Conservation (phyloP, 2,888 invertebrate species). For the Heteromyza rotundicornis region DNA sequence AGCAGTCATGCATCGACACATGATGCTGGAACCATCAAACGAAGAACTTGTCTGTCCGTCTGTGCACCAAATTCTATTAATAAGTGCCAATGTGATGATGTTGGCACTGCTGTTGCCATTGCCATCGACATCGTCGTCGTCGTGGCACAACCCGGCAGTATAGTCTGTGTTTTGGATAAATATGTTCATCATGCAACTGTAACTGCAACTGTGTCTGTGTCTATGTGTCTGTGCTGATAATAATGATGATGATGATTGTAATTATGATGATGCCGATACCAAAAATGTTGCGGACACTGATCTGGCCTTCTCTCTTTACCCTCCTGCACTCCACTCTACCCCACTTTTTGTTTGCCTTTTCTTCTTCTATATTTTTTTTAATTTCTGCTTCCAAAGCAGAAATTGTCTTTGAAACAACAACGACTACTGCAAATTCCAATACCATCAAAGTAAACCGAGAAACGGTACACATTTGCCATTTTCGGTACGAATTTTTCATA, state of each 20-base stretch:
- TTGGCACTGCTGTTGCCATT: not conserved
- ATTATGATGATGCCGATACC: not conserved
- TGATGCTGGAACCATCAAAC: not conserved
- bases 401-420: too few species aligned
- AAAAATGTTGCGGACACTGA: too few species aligned
- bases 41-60: not conserved
- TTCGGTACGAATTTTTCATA: too few species aligned
- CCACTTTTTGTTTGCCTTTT: too few species aligned
- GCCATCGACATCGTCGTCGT: not conserved
- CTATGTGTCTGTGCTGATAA: not conserved
- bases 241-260: not conserved
- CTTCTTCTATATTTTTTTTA: too few species aligned
- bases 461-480: not conserved
- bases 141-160: too few species aligned
- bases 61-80: constrained; percentile 2
- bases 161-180: not conserved
- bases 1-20: not conserved
- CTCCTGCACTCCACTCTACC: too few species aligned
- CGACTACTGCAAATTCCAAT: not conserved
- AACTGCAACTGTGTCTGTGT: not conserved
- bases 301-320: too few species aligned
- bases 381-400: too few species aligned
- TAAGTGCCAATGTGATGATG: not conserved
- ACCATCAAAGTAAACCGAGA: not conserved
- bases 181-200: not conserved